These are phyloP conservation scores for Malurus elegans DNA, from an alignment of 2,113 vertebrate genomes.

Conservation along the genomic window DNA sequence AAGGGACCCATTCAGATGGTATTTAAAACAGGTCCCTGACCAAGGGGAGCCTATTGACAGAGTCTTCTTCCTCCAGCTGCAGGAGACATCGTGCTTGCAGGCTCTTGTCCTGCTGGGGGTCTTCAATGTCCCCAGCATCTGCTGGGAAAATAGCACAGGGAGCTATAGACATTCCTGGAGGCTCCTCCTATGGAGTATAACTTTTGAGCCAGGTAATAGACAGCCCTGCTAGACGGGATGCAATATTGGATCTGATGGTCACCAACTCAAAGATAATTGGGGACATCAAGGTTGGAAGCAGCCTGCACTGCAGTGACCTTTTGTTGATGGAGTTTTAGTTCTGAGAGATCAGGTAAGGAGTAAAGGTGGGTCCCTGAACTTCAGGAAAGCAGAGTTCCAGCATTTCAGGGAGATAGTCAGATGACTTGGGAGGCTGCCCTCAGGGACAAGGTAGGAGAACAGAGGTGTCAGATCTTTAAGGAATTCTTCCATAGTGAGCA, in stretches of 20 bases:
- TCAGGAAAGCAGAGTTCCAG: background rate
- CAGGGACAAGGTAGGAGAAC: background rate
- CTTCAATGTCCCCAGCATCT: background rate
- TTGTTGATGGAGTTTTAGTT: background rate
- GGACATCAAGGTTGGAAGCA: background rate
- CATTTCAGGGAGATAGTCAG: background rate
- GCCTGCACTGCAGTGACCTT: background rate
- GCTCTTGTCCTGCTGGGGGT: background rate
- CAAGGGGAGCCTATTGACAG: background rate
- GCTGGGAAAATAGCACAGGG: background rate
- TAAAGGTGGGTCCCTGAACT: background rate
- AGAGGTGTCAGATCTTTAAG: background rate
- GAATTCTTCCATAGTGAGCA: background rate
- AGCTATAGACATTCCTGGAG: background rate
- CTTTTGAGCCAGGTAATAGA: background rate
- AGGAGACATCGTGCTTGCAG: fast-evolving
- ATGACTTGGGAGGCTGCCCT: background rate
- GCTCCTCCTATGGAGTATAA: background rate
- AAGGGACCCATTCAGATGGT: no score
- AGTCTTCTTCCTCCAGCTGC: background rate
- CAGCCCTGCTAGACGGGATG: background rate
- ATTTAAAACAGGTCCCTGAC: background rate
- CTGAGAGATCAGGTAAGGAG: background rate
- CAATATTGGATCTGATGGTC: background rate
- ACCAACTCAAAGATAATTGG: background rate